Evolutionary conservation across 2,113 vertebrate species (phyloP), one percentile per base, ranked within the genome.

Genomic region (Mormyrus lacerda): DNA sequence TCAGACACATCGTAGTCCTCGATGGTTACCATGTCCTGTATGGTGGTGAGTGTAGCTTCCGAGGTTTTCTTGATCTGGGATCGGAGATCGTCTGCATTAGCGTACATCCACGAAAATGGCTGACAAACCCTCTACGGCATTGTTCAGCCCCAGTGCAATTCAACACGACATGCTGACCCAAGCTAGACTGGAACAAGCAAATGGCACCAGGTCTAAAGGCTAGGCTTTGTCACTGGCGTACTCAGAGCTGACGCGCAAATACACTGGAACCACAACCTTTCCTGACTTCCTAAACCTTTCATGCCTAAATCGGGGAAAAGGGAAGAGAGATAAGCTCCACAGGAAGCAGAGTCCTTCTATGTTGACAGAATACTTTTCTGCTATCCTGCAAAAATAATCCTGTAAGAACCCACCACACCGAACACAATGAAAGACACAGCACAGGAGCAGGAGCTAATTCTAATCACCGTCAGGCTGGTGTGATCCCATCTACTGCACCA

Each of bases 1-100:
- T 99, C 98, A 0, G 98, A 99, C 85, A 99, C 98, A 47, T 99
- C 98, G 0, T 99, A 99, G 93, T 99, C 98, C 91, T 99, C 98
- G 0, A 99, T 98, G 90, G 98, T 99, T 91, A 99, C 98, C 97
- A 99, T 99, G 89, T 99, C 98, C 92, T 99, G 98, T 94, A 99
- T 97, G 2, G 98, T 99, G 93, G 99, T 98, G 89, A 98, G 94
- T 24, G 98, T 99, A 90, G 98, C 98, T 94, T 99, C 98, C 0
- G 97, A 98, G 0, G 98, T 99, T 94, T 99, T 99, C 94, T 99
- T 99, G 88, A 99, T 96, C 98, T 99, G 92, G 8, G 88, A 89
- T 50, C 48, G 3, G 83, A 4, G 89, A 27, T 0, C 31, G n/a
- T 24, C 5, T 47, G 24, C 24, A 69, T 15, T 50, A 5, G 51